These are phyloP conservation scores for Chionis minor DNA, from an alignment of 2,113 vertebrate species.

Conservation along the genomic window DNA sequence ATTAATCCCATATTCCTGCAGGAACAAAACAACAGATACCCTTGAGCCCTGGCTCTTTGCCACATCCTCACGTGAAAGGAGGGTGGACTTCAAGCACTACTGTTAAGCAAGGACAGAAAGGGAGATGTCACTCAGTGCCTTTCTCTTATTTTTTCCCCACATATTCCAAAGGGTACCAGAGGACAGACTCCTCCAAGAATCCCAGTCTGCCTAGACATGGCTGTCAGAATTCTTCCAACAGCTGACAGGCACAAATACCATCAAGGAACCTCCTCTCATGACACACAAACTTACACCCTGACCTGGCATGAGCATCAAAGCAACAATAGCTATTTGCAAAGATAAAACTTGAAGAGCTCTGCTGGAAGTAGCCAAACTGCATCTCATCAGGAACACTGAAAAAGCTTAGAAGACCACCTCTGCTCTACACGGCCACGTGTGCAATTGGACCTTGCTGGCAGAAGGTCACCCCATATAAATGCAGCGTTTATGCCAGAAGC, in stretches of 20 bases:
- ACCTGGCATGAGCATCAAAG: not conserved
- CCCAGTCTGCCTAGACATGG: not conserved
- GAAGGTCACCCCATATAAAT: not conserved
- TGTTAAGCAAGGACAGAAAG: not conserved
- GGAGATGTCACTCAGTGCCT: not conserved
- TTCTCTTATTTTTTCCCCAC: not conserved
- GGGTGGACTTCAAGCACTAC: not conserved
- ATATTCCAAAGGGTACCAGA: not conserved
- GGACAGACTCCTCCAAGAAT: not conserved
- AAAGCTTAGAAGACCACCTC: not conserved
- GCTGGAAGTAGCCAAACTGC: not conserved
- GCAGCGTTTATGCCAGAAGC: not conserved
- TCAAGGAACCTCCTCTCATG: not conserved
- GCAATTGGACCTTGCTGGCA: not conserved
- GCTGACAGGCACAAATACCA: not conserved
- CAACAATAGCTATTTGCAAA: not conserved
- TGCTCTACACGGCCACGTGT: not conserved
- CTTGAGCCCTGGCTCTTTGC: not conserved
- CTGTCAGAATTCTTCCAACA: not conserved
- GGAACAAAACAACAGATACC: not conserved
- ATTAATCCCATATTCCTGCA: slow-evolving; percentile 94
- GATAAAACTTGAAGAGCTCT: not conserved
- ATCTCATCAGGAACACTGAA: not conserved
- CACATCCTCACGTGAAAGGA: not conserved
- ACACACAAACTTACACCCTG: not conserved